phyloP scores from a whole-genome alignment of 2,113 vertebrate species.

The Nothobranchius kuhntae region DNA sequence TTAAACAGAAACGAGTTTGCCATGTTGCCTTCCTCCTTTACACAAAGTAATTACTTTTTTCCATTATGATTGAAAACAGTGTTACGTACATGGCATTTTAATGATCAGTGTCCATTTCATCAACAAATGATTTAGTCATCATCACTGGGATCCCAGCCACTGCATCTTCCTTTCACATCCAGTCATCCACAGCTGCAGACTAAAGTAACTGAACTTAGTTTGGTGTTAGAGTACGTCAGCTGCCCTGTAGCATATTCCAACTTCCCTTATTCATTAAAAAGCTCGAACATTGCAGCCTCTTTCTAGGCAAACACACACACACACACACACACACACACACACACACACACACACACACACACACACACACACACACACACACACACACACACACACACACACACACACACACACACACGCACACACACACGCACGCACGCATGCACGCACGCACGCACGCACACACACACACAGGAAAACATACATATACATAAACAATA shows the following conservation, averaged over 20 bases:
- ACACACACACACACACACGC: neutral
- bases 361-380: conserved; percentile 10
- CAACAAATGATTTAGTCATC: conserved; percentile 22
- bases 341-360: conserved; percentile 9
- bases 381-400: neutral
- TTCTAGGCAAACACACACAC: conserved; percentile 10
- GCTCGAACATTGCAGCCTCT: conserved; percentile 3
- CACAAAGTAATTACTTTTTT: conserved; percentile 14
- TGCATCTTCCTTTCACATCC: neutral
- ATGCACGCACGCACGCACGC: neutral
- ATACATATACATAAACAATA: conserved; percentile 16
- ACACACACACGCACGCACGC: conserved; percentile 8
- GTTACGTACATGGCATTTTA: conserved; percentile 7
- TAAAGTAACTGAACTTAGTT: too few relatives aligned
- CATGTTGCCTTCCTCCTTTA: neutral
- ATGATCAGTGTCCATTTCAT: conserved; percentile 18
- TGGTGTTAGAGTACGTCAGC: neutral
- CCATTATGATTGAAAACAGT: conserved; percentile 1
- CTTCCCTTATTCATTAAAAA: neutral
- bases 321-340: conserved; percentile 9
- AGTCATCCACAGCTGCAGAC: neutral
- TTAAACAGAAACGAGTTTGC: neutral
- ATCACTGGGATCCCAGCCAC: conserved; percentile 8
- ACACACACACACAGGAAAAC: too few relatives aligned
- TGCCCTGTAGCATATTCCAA: neutral